Percentiles rank a stretch among this genome's conserved stretches.
phyloP scores from a whole-genome alignment of 2,888 invertebrate species.

The Eumerus sabulonum region DNA sequence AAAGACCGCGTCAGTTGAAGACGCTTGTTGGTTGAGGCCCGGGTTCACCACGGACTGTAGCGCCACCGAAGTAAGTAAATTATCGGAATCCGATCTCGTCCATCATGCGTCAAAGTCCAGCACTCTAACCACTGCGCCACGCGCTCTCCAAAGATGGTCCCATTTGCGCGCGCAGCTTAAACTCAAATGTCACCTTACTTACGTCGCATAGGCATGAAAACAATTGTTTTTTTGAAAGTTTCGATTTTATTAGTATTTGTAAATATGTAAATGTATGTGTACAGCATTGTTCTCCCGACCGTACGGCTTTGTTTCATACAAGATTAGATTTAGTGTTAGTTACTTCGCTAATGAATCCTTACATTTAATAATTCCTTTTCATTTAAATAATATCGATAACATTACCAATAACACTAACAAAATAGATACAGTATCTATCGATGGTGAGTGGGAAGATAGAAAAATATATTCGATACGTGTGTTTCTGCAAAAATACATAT shows the following conservation, averaged over 20 bases:
- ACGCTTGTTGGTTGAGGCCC: too few species aligned
- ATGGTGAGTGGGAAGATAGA: constrained; percentile 17
- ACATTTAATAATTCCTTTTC: constrained; percentile 10
- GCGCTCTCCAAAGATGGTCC: too few species aligned
- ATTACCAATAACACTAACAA: constrained; percentile 6
- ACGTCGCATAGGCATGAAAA: too few species aligned
- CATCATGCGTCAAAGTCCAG: too few species aligned
- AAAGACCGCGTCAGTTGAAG: too few species aligned
- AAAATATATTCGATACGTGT: constrained; percentile 38
- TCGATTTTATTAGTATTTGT: constrained; percentile 67
- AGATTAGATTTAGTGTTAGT: constrained; percentile 12
- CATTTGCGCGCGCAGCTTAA: too few species aligned
- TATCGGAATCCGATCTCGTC: too few species aligned
- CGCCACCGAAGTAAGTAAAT: too few species aligned
- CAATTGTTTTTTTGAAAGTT: constrained; percentile 41
- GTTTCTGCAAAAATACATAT: not conserved
- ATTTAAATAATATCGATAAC: constrained; percentile 47
- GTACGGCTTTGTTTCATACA: constrained; percentile 38
- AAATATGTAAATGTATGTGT: constrained; percentile 49
- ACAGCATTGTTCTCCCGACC: constrained; percentile 54
- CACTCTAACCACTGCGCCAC: too few species aligned
- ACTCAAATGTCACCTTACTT: too few species aligned
- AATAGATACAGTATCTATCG: constrained; percentile 18
- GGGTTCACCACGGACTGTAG: too few species aligned
- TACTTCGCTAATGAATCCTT: constrained; percentile 46